A percentile compares a stretch with the other conserved stretches of the same genome.
Conservation (phyloP, 2,113 vertebrate species). For the Ivindomyrus marchei region DNA sequence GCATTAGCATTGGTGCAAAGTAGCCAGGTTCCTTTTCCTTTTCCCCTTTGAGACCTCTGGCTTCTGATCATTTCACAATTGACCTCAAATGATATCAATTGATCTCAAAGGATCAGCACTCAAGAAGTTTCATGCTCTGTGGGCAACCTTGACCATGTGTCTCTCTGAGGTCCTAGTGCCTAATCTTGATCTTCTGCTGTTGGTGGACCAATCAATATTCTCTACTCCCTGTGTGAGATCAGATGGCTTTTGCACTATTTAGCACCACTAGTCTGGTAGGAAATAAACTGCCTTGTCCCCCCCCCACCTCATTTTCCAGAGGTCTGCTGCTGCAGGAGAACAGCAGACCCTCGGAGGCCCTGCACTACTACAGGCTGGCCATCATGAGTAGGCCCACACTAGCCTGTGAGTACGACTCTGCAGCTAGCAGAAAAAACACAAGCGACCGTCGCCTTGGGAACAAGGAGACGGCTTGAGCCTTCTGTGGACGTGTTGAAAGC, state of each 20-base stretch:
- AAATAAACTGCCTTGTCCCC: neutral
- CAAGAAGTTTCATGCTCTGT: neutral
- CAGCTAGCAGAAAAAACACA: constrained; percentile 25
- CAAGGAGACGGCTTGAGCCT: neutral
- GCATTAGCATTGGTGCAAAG: neutral
- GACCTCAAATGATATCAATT: neutral
- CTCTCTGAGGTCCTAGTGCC: neutral
- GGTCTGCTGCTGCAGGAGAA: constrained; percentile 94
- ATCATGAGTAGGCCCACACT: constrained; percentile 93
- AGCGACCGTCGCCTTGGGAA: constrained; percentile 44
- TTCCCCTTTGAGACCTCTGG: neutral
- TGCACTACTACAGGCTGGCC: constrained; percentile 95
- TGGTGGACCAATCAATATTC: neutral
- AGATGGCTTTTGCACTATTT: neutral
- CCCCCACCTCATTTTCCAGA: constrained; percentile 49
- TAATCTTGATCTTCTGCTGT: neutral
- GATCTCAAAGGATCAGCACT: neutral
- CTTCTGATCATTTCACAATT: neutral
- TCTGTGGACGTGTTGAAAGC: constrained; percentile 31
- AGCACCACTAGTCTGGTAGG: neutral
- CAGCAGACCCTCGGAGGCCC: constrained; percentile 87
- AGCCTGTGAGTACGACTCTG: constrained; percentile 84
- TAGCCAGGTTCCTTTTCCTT: neutral
- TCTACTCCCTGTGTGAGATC: neutral
- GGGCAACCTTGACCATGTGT: neutral